Evolutionary conservation across 2,113 vertebrate species (phyloP).

Genomic region (Cebidichthys violaceus): DNA sequence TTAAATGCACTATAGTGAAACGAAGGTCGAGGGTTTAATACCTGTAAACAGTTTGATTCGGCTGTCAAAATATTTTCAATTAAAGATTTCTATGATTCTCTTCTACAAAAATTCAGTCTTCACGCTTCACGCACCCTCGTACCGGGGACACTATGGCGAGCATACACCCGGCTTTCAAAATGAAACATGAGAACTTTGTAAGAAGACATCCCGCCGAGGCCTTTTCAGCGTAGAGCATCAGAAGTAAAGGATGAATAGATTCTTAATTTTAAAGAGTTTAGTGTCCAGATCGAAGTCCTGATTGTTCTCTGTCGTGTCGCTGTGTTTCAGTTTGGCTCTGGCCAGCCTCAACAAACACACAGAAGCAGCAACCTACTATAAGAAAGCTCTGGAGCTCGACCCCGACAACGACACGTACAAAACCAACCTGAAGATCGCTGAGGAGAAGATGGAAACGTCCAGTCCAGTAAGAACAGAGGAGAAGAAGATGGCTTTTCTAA

Average conservation of each 20-base stretch:
- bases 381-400: conserved; percentile 95
- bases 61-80: background rate
- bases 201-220: background rate
- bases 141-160: background rate
- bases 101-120: background rate
- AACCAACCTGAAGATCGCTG: conserved; percentile 93
- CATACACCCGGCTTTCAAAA: background rate
- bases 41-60: background rate
- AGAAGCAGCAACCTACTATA: conserved; percentile 92
- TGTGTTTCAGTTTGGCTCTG: conserved; percentile 87
- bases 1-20: background rate
- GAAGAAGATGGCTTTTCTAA: background rate
- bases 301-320: background rate
- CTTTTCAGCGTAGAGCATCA: background rate
- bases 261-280: background rate
- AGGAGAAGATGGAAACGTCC: conserved; percentile 93
- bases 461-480: conserved; percentile 87
- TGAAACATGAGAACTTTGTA: background rate
- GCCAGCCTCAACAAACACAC: conserved; percentile 94
- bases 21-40: background rate
- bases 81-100: background rate
- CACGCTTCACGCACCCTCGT: background rate
- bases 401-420: conserved; percentile 96
- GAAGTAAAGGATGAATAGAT: background rate
- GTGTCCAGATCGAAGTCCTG: too few species aligned